A percentile compares a stretch with the other conserved stretches of the same genome.
These are phyloP conservation scores for Apis cerana DNA, from an alignment of 1,140 invertebrate genomes.

Conservation along the genomic window DNA sequence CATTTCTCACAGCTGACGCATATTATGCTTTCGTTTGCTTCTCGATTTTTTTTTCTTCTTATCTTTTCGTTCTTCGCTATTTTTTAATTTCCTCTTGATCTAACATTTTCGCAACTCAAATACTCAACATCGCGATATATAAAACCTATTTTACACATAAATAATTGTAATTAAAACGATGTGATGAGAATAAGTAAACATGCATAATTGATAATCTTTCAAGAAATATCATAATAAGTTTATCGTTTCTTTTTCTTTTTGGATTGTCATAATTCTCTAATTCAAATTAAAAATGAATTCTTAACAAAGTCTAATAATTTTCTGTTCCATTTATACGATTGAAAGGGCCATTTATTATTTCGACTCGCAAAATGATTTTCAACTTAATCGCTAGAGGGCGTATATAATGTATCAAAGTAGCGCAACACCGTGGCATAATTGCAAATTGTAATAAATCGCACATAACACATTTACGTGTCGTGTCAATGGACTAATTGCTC, in stretches of 20 bases:
- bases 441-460: background rate
- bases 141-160: too few species aligned
- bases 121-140: background rate
- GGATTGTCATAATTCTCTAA: background rate
- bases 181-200: too few species aligned
- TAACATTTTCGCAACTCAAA: conserved; percentile 16
- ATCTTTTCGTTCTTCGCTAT: background rate
- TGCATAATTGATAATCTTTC: too few species aligned
- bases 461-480: background rate
- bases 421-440: background rate
- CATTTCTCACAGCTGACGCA: conserved; percentile 29
- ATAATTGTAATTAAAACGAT: too few species aligned
- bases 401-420: conserved; percentile 1
- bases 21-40: background rate
- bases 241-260: background rate
- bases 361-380: background rate
- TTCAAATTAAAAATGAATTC: too few species aligned
- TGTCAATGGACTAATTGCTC: background rate
- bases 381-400: background rate
- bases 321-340: too few species aligned
- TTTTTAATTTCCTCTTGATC: background rate
- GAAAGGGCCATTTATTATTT: too few species aligned
- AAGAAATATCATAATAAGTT: background rate
- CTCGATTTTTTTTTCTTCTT: background rate
- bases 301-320: too few species aligned